Conservation (phyloP, 92 coral and sea anemone genomes). For the Heteractis magnifica region DNA sequence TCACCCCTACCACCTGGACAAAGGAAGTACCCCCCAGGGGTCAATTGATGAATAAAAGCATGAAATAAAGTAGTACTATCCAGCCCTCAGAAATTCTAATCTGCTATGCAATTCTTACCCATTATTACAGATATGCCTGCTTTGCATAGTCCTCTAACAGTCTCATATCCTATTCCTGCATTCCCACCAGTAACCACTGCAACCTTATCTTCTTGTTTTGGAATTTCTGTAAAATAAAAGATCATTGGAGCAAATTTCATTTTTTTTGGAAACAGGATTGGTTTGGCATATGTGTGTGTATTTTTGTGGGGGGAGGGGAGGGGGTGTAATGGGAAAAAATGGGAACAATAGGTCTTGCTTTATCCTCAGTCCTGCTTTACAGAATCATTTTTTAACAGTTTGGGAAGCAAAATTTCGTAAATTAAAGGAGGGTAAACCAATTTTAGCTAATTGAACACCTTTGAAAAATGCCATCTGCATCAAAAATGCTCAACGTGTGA, state of each 20-base stretch:
- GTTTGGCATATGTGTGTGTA: background rate
- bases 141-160: conserved; percentile 84
- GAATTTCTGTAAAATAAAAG: conserved; percentile 48
- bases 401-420: too few species aligned
- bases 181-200: conserved; percentile 95
- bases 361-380: too few species aligned
- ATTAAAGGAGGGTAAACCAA: too few species aligned
- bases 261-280: background rate
- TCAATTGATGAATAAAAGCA: too few species aligned
- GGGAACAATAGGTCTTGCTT: too few species aligned
- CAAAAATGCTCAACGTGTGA: background rate
- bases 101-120: conserved; percentile 49
- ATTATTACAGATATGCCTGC: conserved; percentile 78
- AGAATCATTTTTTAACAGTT: too few species aligned
- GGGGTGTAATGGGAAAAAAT: too few species aligned
- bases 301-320: too few species aligned
- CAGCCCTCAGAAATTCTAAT: background rate
- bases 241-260: background rate
- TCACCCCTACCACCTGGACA: too few species aligned
- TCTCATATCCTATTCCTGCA: conserved; percentile 92
- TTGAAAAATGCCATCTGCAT: too few species aligned
- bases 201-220: conserved; percentile 58
- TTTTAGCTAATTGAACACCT: too few species aligned
- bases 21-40: too few species aligned
- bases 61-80: background rate